Evolutionary conservation across 2,797 vertebrate species (phyloP).

Genomic region (Avahi laniger): DNA sequence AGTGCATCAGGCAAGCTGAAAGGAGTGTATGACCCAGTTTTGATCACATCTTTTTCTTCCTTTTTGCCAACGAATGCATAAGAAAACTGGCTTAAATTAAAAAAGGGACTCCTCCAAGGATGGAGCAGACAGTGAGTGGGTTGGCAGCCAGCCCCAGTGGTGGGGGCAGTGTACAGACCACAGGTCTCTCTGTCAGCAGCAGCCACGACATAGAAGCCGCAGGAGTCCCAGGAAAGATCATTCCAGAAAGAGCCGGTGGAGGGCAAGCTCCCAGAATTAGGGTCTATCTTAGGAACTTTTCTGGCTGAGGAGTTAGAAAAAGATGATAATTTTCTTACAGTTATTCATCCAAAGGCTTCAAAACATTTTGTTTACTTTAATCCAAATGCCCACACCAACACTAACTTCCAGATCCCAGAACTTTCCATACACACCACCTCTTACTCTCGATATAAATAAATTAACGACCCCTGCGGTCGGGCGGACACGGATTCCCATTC

Average conservation of each 20-base stretch:
- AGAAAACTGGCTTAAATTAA: background rate
- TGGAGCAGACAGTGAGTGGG: no score
- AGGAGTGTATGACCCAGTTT: background rate
- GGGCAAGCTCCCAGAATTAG: background rate
- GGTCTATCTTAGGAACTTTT: background rate
- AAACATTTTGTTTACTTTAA: background rate
- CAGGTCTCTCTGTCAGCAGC: background rate
- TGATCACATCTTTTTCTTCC: background rate
- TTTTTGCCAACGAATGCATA: background rate
- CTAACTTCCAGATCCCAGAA: background rate
- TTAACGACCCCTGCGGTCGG: background rate
- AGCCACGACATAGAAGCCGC: background rate
- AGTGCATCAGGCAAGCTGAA: background rate
- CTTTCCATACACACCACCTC: background rate
- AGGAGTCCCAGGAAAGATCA: background rate
- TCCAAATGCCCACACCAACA: background rate
- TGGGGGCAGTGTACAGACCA: accelerated
- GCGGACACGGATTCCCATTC: accelerated
- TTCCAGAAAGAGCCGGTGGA: background rate
- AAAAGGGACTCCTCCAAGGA: background rate
- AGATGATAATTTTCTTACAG: background rate
- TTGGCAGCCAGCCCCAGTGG: background rate
- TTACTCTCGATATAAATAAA: background rate
- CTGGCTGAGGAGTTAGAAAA: background rate
- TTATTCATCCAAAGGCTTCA: background rate